Percentiles rank a stretch among this genome's conserved stretches.
Conservation (phyloP, 2,113 vertebrate genomes). For the Ophiodon elongatus region DNA sequence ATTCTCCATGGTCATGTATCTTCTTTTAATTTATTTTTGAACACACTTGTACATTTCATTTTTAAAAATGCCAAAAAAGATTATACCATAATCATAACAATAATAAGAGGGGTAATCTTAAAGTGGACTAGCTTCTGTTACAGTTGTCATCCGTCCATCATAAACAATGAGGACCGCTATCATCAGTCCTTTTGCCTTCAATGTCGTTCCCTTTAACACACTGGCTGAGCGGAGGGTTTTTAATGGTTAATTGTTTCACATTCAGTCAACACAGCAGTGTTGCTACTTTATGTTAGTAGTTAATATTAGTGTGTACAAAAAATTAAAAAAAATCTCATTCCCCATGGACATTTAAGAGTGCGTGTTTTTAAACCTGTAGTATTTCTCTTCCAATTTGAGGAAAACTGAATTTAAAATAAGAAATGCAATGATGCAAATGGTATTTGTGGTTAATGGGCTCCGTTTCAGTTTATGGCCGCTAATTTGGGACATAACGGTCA, state of each 20-base stretch:
- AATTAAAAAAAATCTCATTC: background rate
- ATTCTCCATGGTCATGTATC: background rate
- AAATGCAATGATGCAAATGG: background rate
- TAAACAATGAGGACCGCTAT: background rate
- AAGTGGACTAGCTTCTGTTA: background rate
- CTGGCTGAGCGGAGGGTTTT: background rate
- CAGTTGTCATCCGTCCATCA: background rate
- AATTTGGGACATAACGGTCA: background rate
- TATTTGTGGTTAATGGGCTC: background rate
- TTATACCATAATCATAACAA: background rate
- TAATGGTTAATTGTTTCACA: background rate
- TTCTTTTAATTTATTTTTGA: background rate
- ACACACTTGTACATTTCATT: background rate
- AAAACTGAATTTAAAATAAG: background rate
- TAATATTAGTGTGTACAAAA: background rate
- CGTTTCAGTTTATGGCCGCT: background rate
- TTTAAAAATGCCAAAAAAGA: background rate
- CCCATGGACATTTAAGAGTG: background rate
- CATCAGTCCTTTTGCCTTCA: background rate
- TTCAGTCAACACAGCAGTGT: background rate
- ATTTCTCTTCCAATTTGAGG: background rate
- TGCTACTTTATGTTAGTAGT: background rate
- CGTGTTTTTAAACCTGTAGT: background rate
- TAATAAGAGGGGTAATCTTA: background rate
- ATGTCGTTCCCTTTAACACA: background rate